A percentile compares a stretch with the other conserved stretches of the same genome.
phyloP scores from a whole-genome alignment of 2,113 vertebrate genomes.

The Microcebus griseorufus region DNA sequence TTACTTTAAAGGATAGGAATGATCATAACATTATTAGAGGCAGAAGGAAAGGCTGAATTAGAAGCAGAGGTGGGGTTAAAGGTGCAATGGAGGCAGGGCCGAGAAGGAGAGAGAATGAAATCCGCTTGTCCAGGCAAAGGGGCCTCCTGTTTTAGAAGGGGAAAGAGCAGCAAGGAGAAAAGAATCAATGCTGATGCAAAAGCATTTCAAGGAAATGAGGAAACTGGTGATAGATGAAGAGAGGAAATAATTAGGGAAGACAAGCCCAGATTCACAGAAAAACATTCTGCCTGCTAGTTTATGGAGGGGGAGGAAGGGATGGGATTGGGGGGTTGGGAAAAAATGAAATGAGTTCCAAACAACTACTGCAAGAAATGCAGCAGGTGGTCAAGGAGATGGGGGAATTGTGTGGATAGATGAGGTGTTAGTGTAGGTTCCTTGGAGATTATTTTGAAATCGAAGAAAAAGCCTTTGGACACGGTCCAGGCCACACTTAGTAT shows the following conservation, averaged over 20 bases:
- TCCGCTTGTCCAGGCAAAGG: not conserved
- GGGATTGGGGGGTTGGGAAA: not conserved
- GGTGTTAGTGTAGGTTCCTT: not conserved
- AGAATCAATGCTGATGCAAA: not conserved
- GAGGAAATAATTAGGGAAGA: not conserved
- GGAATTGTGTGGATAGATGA: not conserved
- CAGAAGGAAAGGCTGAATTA: not conserved
- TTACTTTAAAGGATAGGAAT: not conserved
- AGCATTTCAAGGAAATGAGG: not conserved
- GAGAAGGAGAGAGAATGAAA: not conserved
- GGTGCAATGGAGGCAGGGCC: not conserved
- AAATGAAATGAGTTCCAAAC: not conserved
- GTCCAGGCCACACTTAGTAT: not conserved
- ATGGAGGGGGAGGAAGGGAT: not conserved
- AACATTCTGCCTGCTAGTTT: not conserved
- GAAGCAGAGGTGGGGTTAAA: not conserved
- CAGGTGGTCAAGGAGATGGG: not conserved
- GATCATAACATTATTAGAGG: not conserved
- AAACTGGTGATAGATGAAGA: not conserved
- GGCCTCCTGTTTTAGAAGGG: not conserved
- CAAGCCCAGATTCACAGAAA: not conserved
- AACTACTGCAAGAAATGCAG: not conserved
- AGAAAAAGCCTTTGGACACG: not conserved
- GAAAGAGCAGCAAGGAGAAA: not conserved
- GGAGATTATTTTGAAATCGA: not conserved